Evolutionary conservation across 2,797 vertebrate species (phyloP).

Genomic region (Arvicola amphibius): DNA sequence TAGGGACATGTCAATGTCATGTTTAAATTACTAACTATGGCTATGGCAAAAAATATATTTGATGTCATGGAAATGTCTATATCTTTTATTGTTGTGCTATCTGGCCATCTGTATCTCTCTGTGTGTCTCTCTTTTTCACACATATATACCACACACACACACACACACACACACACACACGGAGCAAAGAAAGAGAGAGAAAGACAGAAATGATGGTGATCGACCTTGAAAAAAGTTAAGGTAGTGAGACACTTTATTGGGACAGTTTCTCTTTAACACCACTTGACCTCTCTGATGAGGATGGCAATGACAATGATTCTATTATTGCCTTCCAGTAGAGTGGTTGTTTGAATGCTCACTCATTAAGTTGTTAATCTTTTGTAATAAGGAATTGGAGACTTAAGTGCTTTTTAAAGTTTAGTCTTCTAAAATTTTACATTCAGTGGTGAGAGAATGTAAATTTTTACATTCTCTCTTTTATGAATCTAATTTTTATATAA

Average conservation of each 20-base stretch:
- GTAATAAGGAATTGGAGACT: constrained; percentile 18
- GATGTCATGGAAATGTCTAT: not conserved
- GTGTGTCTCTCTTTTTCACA: not conserved
- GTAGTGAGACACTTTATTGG: constrained; percentile 10
- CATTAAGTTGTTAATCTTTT: constrained; percentile 52
- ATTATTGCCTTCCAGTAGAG: constrained; percentile 22
- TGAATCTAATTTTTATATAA: constrained; percentile 34
- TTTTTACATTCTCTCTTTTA: no score
- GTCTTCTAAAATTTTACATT: constrained; percentile 58
- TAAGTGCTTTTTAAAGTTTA: constrained; percentile 51
- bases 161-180: not conserved
- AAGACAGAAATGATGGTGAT: not conserved
- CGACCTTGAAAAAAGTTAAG: constrained; percentile 49
- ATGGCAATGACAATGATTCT: constrained; percentile 2
- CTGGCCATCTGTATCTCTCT: not conserved
- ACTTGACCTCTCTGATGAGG: constrained; percentile 40
- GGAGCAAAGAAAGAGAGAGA: no score
- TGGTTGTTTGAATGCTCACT: constrained; percentile 53
- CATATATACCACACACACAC: not conserved
- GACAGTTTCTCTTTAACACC: constrained; percentile 18
- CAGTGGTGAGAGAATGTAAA: not conserved
- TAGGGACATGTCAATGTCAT: constrained; percentile 45
- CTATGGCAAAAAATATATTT: constrained; percentile 27
- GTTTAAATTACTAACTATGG: constrained; percentile 28
- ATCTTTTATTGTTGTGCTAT: not conserved